These are phyloP conservation scores for Dolomedes plantarius DNA, from an alignment of 2,888 invertebrate genomes.

Conservation along the genomic window DNA sequence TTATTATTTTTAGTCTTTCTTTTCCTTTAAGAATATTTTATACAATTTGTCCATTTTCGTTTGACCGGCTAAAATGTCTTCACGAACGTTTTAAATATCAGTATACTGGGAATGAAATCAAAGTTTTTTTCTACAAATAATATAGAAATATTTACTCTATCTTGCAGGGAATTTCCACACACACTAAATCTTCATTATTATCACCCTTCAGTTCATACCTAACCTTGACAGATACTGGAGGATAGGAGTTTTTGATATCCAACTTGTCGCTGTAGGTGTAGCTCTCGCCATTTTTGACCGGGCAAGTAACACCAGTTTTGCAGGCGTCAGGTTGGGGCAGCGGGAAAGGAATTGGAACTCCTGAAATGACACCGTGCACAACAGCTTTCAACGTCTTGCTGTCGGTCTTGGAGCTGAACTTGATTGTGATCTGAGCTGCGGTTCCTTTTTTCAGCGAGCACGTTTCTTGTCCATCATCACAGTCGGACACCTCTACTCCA, in stretches of 20 bases:
- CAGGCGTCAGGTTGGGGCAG: slow-evolving; percentile 40
- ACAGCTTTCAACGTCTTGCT: slow-evolving; percentile 27
- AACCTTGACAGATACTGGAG: slow-evolving; percentile 35
- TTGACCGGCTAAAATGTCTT: no score
- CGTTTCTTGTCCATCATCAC: slow-evolving; percentile 14
- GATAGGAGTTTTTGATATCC: slow-evolving; percentile 34
- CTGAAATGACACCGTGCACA: slow-evolving; percentile 49
- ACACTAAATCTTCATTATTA: slow-evolving; percentile 15
- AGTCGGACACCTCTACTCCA: slow-evolving; percentile 24
- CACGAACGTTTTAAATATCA: no score
- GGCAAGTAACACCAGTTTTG: slow-evolving; percentile 39
- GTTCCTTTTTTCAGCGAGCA: slow-evolving; percentile 30
- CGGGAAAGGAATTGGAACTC: slow-evolving; percentile 39
- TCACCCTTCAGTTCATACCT: slow-evolving; percentile 49
- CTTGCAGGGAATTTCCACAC: slow-evolving; percentile 45
- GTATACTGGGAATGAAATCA: no score
- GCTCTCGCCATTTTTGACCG: slow-evolving; percentile 19
- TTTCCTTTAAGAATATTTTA: no score
- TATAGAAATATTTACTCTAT: no score
- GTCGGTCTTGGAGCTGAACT: slow-evolving; percentile 23
- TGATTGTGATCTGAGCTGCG: slow-evolving; percentile 21
- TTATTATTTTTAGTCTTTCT: no score
- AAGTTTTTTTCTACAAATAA: no score
- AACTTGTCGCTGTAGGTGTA: slow-evolving; percentile 33
- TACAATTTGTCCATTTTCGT: no score